Conservation (phyloP, 2,113 vertebrate species). For the Fulica atra region DNA sequence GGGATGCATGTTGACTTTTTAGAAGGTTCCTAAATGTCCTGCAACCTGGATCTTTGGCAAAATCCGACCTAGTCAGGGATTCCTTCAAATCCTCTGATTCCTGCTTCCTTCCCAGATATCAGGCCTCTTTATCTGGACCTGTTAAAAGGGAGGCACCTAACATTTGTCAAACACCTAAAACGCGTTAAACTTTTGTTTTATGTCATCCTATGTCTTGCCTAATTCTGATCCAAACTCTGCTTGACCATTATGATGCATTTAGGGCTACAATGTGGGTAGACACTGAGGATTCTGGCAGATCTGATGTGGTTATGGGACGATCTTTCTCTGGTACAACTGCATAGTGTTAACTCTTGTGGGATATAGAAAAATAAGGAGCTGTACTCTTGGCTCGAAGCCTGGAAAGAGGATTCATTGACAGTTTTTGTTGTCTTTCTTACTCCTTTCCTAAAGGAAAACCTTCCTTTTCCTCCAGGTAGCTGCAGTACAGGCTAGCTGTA, state of each 20-base stretch:
- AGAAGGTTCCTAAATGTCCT: background rate
- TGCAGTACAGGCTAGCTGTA: background rate
- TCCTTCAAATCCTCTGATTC: background rate
- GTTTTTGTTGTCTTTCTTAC: background rate
- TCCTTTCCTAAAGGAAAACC: background rate
- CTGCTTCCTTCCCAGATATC: background rate
- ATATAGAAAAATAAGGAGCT: background rate
- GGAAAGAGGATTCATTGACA: background rate
- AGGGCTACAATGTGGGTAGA: background rate
- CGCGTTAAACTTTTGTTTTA: background rate
- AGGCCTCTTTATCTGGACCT: background rate
- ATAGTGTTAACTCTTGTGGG: background rate
- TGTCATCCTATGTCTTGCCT: background rate
- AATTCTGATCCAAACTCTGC: background rate
- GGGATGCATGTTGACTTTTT: background rate
- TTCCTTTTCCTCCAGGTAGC: background rate
- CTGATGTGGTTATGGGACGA: accelerated
- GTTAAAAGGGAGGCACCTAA: background rate
- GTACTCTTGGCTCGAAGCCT: background rate
- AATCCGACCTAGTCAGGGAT: background rate
- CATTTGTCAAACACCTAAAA: background rate
- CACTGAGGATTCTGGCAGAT: background rate
- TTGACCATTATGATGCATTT: background rate
- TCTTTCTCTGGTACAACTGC: background rate
- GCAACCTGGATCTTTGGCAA: background rate